Evolutionary conservation across 2,113 vertebrate genomes (phyloP).

Genomic region (Cheirogaleus medius): DNA sequence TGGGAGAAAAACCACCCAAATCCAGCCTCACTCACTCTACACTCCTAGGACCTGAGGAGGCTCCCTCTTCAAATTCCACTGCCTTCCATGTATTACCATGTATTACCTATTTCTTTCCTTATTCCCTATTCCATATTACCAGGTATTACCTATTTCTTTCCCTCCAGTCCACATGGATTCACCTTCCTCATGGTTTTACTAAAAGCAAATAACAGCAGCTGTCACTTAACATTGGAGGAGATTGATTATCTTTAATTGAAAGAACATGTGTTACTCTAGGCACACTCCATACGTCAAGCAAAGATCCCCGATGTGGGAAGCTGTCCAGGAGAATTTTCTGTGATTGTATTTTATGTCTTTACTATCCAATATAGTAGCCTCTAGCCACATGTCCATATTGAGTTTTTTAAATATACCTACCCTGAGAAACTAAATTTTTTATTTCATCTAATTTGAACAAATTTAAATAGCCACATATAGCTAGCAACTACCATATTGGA

Average conservation of each 20-base stretch:
- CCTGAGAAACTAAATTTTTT: not conserved
- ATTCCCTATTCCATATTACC: no score
- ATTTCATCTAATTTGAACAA: not conserved
- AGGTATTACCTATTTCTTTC: not conserved
- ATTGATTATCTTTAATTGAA: not conserved
- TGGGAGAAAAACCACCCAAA: not conserved
- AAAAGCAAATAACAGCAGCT: not conserved
- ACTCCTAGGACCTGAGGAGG: accelerated
- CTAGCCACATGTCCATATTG: no score
- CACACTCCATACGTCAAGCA: not conserved
- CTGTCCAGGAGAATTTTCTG: not conserved
- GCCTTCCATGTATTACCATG: not conserved
- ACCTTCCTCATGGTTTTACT: not conserved
- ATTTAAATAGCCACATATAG: not conserved
- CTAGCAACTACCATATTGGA: not conserved
- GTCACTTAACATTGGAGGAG: not conserved
- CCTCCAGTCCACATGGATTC: not conserved
- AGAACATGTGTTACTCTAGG: not conserved
- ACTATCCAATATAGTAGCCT: not conserved
- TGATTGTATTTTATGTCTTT: not conserved
- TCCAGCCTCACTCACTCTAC: not conserved
- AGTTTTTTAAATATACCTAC: not conserved
- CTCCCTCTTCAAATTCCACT: not conserved
- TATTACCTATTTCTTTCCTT: not conserved
- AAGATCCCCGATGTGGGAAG: not conserved